Percentiles rank a stretch among this genome's conserved stretches.
Evolutionary conservation across 2,797 vertebrate species (phyloP).

Genomic region (Sardinella longiceps): DNA sequence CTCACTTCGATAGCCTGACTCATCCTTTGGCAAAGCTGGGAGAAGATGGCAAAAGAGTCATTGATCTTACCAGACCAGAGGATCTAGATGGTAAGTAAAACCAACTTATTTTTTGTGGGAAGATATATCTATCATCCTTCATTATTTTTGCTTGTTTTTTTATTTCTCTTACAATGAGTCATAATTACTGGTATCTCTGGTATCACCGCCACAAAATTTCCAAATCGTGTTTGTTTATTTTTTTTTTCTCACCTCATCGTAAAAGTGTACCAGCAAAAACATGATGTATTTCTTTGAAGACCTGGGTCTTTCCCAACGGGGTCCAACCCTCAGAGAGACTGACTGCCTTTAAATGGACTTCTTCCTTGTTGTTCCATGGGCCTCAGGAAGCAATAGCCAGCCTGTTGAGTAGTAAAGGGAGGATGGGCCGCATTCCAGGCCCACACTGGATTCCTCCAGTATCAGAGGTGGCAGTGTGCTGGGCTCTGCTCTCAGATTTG

Average conservation of each 20-base stretch:
- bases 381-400: slow-evolving; percentile 23
- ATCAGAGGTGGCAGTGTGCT: slow-evolving; percentile 37
- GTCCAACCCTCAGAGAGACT: not conserved
- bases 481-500: slow-evolving; percentile 14
- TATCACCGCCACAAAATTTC: not conserved
- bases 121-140: not conserved
- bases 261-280: not conserved
- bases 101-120: not conserved
- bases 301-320: not conserved
- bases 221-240: not conserved
- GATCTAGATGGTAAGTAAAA: slow-evolving; percentile 90
- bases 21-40: slow-evolving; percentile 90
- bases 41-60: slow-evolving; percentile 95
- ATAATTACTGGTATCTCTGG: not conserved
- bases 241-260: not conserved
- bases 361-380: not conserved
- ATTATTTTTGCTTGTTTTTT: not conserved
- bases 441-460: not conserved
- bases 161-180: not conserved
- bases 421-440: slow-evolving; percentile 7
- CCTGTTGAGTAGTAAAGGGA: not conserved
- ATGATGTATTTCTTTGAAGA: not conserved
- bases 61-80: slow-evolving; percentile 97
- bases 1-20: slow-evolving; percentile 91
- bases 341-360: not conserved